phyloP scores from a whole-genome alignment of 2,888 invertebrate species.

The Latheticus oryzae region DNA sequence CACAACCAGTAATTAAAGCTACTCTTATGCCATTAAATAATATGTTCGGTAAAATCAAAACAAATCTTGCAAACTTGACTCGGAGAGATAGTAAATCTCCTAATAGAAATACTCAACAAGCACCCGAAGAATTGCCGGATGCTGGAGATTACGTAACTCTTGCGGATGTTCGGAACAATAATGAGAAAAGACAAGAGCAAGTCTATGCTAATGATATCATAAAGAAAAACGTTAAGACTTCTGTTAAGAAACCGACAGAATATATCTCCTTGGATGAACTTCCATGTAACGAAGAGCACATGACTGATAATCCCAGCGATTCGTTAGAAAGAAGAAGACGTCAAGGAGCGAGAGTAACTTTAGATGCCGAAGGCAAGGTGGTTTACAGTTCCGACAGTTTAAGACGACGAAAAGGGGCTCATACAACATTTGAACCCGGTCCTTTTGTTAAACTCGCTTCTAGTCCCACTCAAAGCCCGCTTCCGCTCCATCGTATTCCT shows the following conservation, averaged over 20 bases:
- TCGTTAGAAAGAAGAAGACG: conserved; percentile 68
- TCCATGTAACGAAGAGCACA: conserved; percentile 65
- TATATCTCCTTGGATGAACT: conserved; percentile 86
- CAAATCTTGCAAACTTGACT: conserved; percentile 58
- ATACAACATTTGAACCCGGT: conserved; percentile 89
- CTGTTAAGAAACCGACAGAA: conserved; percentile 76
- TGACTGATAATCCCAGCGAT: conserved; percentile 49
- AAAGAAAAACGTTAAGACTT: conserved; percentile 71
- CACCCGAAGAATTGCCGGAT: conserved; percentile 62
- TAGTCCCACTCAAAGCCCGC: conserved; percentile 67
- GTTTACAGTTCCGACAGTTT: conserved; percentile 89
- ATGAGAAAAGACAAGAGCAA: conserved; percentile 69
- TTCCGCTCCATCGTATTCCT: conserved; percentile 63
- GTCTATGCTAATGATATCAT: conserved; percentile 79
- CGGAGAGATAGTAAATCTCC: conserved; percentile 68
- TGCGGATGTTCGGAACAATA: conserved; percentile 84
- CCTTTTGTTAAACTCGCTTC: conserved; percentile 79
- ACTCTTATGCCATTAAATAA: conserved; percentile 75
- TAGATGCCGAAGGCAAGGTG: conserved; percentile 89
- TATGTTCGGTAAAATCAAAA: conserved; percentile 77
- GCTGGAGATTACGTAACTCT: conserved; percentile 88
- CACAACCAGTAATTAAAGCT: conserved; percentile 64
- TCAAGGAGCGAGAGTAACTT: conserved; percentile 81
- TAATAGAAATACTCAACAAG: conserved; percentile 58
- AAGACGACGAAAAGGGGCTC: conserved; percentile 81